Evolutionary conservation across 1,140 invertebrate genomes (phyloP), one percentile per base, ranked within the genome.

Genomic region (Saxidomus purpurata): DNA sequence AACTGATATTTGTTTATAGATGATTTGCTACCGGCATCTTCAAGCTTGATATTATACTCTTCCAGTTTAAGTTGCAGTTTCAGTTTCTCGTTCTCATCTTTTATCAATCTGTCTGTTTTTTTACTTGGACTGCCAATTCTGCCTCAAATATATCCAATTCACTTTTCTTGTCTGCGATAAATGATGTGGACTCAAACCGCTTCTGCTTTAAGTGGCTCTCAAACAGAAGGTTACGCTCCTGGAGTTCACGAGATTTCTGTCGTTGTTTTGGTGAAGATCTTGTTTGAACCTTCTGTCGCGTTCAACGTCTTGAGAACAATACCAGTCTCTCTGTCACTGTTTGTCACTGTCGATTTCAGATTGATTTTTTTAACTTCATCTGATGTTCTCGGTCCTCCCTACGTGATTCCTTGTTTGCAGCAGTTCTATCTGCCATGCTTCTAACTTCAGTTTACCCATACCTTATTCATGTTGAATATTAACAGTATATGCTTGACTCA

Each of bases 271-370:
- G 11, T 69, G 67, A 34, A 69, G 28, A 28, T 69, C 67, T 13
- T 38, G 28, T 69, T 69, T 34, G 36, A 69, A 69, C 15, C 13
- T 69, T 69, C 67, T n/a, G 4, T 69, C 28, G 28, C 67, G 28
- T 9, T 69, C 67, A 11, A 15, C 31, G 11, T 69, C 67, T 13
- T 9, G 15, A n/a, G 28, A 19, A 4, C 1, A 15, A 17, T 69
- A 38, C 67, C 28, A 69, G n/a, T 69, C 67, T 31, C 36, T 69
- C n/a, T 69, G 67, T 31, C 67, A 15, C 67, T 69, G 67, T 69
- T 38, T 69, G 9, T 69, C 67, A 25, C 31, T 36, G 2, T 69
- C 67, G 67, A 69, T 69, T 19, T 69, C 67, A 3, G 67, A 69
- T 19, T 69, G 67, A 3, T 69, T 31, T 13, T 15, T 15, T 69